Base-by-base conservation (phyloP, 2,888 invertebrate species). In the Tryphoninae sp. region DNA sequence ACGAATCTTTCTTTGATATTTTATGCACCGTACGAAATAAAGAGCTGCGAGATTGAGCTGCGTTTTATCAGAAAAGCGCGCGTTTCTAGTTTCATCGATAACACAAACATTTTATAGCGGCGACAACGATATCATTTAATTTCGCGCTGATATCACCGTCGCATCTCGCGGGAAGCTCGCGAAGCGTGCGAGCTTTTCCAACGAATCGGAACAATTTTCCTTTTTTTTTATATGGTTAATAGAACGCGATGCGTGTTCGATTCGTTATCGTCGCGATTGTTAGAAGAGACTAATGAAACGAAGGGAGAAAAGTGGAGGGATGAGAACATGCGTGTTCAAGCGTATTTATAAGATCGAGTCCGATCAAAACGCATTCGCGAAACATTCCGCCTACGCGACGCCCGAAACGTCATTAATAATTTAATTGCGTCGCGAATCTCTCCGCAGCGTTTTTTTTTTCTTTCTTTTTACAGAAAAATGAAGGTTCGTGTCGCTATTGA, bases 251-350 rank as follows among this genome's bases (percentile, higher is more conserved):
- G 73, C 62, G 62, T 71, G 71, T 68, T 55, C 71, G 55, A 74
- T 61, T 68, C 19, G 73, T 53, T 59, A 42, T 61, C 16, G 75
- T 69, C 42, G 19, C 72, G 73, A 59, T 61, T 51, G 69, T 73
- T 67, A 77, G 75, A 65, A 65, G 42, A 40, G 61, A 67, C 67
- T 72, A 72, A 79, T 76, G 79, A 72, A 68, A 64, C 75, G 64
- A 40, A 74, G 33, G 64, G 51, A 62, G 59, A 33, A 33, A 6
- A 33, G 33, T 6, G 33, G 26, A 22, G 53, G 40, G 16, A 19
- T 19, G 19, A 53, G 58, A 23, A 42, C 33, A 75, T 68, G 81
- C 78, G 74, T 81, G 81, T 65, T 69, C n/a, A 13, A 68, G 80
- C 74, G 68, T 72, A 58, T 74, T 74, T 55, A 58, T 65, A 22